Evolutionary conservation across 53 echinoderm and acorn worm genomes (phyloP).

Genomic region (Paelopatides confundens): DNA sequence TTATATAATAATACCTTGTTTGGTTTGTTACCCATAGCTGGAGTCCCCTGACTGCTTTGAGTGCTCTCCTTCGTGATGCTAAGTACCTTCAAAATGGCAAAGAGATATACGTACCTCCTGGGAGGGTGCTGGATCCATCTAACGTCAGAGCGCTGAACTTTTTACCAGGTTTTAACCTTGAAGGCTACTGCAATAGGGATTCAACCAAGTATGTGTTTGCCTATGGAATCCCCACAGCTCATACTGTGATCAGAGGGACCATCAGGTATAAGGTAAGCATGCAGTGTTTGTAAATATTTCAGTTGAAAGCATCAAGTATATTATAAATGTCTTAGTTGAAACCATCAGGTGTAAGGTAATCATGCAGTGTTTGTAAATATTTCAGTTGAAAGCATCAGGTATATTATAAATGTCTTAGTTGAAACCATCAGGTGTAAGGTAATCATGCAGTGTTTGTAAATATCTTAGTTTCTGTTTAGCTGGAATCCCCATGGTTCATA

Average conservation of each 20-base stretch:
- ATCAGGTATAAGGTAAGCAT: conserved; percentile 90
- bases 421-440: conserved; percentile 98
- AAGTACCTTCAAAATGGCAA: conserved; percentile 83
- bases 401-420: too few species aligned
- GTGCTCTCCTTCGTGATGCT: conserved; percentile 78
- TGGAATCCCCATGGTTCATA: conserved; percentile 87
- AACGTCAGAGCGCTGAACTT: conserved; percentile 85
- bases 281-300: too few species aligned
- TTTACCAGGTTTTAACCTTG: conserved; percentile 96
- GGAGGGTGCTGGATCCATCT: conserved; percentile 76
- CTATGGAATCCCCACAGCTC: conserved; percentile 91
- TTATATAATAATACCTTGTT: background rate
- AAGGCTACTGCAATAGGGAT: conserved; percentile 94
- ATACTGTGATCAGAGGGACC: conserved; percentile 85
- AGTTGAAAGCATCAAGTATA: too few species aligned
- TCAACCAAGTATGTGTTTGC: conserved; percentile 89
- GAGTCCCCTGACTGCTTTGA: conserved; percentile 84
- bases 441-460: too few species aligned
- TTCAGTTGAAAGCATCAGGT: too few species aligned
- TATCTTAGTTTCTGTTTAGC: too few species aligned
- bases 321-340: too few species aligned
- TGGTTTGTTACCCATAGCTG: conserved; percentile 56
- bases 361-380: too few species aligned
- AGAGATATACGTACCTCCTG: conserved; percentile 93
- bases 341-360: conserved; percentile 95